These are phyloP conservation scores for Thunnus thynnus DNA, from an alignment of 2,113 vertebrate species.

Conservation along the genomic window DNA sequence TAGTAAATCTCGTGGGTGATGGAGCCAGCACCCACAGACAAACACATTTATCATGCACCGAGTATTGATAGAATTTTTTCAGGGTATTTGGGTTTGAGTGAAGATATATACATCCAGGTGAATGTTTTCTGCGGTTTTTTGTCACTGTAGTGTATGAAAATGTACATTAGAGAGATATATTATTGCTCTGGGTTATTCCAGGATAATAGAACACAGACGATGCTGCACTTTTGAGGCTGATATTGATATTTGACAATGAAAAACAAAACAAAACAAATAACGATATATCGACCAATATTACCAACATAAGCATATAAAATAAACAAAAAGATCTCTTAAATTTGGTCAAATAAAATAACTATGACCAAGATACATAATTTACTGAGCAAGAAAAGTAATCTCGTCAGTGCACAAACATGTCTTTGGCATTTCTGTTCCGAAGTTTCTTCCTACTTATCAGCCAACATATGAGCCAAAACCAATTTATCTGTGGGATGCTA, in stretches of 20 bases:
- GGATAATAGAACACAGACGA: neutral
- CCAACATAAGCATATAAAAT: no score
- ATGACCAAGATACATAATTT: no score
- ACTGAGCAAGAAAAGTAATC: no score
- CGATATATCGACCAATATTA: neutral
- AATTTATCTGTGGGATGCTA: no score
- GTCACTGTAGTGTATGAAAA: neutral
- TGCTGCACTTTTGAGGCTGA: neutral
- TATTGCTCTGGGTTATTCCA: neutral
- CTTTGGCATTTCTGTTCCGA: no score
- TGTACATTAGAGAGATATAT: neutral
- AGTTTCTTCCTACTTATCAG: no score
- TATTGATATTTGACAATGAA: no score
- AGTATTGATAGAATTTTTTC: conserved; percentile 13
- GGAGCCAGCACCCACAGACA: conserved; percentile 42
- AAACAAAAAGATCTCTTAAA: no score
- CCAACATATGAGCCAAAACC: no score
- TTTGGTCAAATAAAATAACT: no score
- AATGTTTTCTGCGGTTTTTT: neutral
- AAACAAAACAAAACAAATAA: no score
- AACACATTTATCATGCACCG: conserved; percentile 56
- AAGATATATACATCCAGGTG: conserved; percentile 14
- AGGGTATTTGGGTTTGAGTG: conserved; percentile 6
- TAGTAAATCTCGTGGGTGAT: conserved; percentile 56
- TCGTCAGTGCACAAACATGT: no score